A percentile compares a stretch with the other conserved stretches of the same genome.
Evolutionary conservation across 2,113 vertebrate species (phyloP).

Genomic region (Aleadryas rufinucha): DNA sequence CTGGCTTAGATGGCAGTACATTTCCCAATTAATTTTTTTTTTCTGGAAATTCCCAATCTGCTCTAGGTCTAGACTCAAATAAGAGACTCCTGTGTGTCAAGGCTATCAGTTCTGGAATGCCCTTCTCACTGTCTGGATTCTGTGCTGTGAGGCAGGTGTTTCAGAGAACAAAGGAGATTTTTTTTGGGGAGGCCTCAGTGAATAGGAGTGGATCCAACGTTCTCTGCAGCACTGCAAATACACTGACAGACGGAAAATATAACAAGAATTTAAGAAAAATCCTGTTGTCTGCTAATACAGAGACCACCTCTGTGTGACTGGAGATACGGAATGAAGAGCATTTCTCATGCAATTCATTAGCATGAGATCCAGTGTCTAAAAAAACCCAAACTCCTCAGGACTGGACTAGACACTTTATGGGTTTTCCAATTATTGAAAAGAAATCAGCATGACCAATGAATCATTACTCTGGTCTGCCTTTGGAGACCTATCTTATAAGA

Average conservation of each 20-base stretch:
- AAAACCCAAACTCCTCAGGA: background rate
- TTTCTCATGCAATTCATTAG: background rate
- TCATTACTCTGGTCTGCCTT: background rate
- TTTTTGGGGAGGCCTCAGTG: background rate
- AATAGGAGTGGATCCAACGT: rapidly evolving
- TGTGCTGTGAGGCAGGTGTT: background rate
- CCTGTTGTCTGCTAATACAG: background rate
- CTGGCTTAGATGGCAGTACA: rapidly evolving
- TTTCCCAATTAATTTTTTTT: background rate
- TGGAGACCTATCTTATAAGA: background rate
- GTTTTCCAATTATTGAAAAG: background rate
- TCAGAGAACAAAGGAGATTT: background rate
- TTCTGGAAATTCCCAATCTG: background rate
- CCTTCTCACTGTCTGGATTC: background rate
- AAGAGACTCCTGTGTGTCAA: background rate
- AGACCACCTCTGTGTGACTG: background rate
- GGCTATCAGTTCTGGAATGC: rapidly evolving
- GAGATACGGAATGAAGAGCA: rapidly evolving
- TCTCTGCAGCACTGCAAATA: background rate
- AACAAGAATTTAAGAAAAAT: background rate
- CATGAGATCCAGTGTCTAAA: background rate
- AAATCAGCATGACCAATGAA: background rate
- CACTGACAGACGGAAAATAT: background rate
- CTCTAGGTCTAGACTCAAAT: background rate
- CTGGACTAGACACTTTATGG: background rate